phyloP scores from a whole-genome alignment of 1,140 invertebrate genomes.

The Neodiprion virginianus region DNA sequence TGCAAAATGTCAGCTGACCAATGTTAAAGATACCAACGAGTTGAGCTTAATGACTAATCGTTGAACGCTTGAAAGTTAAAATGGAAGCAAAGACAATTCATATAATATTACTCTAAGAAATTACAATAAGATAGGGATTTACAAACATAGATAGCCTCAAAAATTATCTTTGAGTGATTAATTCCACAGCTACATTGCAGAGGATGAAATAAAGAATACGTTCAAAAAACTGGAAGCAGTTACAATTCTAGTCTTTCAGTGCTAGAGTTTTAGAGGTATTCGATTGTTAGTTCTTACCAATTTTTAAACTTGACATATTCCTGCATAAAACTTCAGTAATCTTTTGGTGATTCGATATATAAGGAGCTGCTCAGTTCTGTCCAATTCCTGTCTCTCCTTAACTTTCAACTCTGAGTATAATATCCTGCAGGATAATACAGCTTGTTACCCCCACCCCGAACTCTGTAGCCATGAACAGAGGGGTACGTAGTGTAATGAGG shows the following conservation, averaged over 20 bases:
- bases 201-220: neutral
- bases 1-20: no score
- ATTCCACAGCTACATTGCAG: neutral
- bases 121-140: no score
- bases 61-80: no score
- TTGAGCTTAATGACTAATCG: no score
- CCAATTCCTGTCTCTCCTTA: neutral
- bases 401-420: neutral
- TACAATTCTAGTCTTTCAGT: constrained; percentile 13
- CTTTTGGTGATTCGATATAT: constrained; percentile 27
- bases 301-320: constrained; percentile 73
- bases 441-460: constrained; percentile 51
- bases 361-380: no score
- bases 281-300: constrained; percentile 60
- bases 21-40: no score
- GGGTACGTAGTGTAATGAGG: constrained; percentile 33
- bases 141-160: neutral
- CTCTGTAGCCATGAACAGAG: constrained; percentile 53
- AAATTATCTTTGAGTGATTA: neutral
- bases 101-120: no score
- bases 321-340: constrained; percentile 49
- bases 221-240: neutral
- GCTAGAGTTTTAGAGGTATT: constrained; percentile 12
- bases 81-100: no score
- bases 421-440: constrained; percentile 32